Evolutionary conservation across 2,797 vertebrate species (phyloP).

Genomic region (Rhinophrynus dorsalis): DNA sequence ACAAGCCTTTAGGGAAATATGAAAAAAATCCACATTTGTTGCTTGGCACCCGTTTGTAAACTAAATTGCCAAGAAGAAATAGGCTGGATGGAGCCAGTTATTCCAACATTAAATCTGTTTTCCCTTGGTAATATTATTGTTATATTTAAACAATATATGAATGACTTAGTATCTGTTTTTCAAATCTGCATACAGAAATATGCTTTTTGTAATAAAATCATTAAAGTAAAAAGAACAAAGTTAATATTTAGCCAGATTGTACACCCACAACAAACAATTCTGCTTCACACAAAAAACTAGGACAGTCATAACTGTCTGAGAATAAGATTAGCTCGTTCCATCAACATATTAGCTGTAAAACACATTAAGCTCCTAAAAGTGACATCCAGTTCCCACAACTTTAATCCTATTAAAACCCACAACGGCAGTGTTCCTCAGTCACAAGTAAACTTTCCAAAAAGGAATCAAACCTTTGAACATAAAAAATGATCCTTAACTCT

Average conservation of each 20-base stretch:
- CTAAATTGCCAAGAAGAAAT: not conserved
- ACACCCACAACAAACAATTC: too few relatives aligned
- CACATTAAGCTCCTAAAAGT: too few relatives aligned
- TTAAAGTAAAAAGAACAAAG: too few relatives aligned
- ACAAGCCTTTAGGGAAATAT: not conserved
- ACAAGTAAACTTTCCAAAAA: not conserved
- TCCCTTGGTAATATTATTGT: not conserved
- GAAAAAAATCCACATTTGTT: not conserved
- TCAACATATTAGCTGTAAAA: too few relatives aligned
- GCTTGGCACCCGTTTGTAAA: not conserved
- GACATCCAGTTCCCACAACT: too few relatives aligned
- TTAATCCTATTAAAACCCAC: not conserved
- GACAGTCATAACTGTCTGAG: too few relatives aligned
- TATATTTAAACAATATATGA: constrained; percentile 13
- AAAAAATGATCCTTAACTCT: too few relatives aligned
- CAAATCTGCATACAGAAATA: not conserved
- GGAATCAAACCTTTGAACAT: too few relatives aligned
- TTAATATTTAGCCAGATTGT: too few relatives aligned
- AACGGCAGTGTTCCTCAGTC: not conserved
- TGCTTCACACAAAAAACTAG: too few relatives aligned
- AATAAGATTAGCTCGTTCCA: too few relatives aligned
- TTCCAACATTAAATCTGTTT: not conserved
- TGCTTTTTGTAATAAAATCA: too few relatives aligned
- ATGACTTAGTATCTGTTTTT: constrained; percentile 1
- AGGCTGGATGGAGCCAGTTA: not conserved